Conservation (phyloP, 2,113 vertebrate genomes). For the Oceanites oceanicus region DNA sequence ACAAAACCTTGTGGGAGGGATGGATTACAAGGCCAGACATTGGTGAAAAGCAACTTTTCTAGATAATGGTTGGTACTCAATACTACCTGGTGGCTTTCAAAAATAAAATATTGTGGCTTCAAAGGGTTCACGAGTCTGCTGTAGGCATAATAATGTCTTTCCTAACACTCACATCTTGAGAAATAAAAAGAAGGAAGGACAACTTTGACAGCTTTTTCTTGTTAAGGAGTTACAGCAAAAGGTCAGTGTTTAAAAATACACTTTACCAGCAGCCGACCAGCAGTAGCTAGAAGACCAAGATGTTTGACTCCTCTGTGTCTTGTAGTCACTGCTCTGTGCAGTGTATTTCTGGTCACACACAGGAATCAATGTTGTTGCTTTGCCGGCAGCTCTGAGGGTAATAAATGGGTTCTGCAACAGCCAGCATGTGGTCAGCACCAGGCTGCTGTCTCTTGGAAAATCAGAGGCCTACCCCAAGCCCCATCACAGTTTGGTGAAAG, state of each 20-base stretch:
- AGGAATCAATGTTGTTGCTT: not conserved
- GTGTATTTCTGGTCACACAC: not conserved
- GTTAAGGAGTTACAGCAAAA: not conserved
- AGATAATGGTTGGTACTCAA: not conserved
- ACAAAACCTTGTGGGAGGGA: not conserved
- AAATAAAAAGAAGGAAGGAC: not conserved
- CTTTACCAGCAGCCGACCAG: not conserved
- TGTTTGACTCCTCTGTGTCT: not conserved
- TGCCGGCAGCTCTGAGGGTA: not conserved
- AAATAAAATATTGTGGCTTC: not conserved
- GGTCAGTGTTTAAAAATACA: not conserved
- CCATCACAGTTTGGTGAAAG: not conserved
- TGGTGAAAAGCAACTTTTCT: not conserved
- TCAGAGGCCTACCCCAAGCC: not conserved
- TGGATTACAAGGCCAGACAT: not conserved
- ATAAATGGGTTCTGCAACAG: not conserved
- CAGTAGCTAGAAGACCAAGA: not conserved
- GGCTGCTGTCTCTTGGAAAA: not conserved
- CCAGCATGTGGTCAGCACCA: not conserved
- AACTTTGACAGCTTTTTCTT: not conserved
- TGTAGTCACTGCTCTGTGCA: not conserved
- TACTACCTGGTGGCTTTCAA: not conserved
- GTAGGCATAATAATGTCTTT: not conserved
- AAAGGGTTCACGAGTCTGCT: not conserved
- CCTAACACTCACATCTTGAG: not conserved